Evolutionary conservation across 2,797 vertebrate genomes (phyloP).

Genomic region (Sebastes miniatus): DNA sequence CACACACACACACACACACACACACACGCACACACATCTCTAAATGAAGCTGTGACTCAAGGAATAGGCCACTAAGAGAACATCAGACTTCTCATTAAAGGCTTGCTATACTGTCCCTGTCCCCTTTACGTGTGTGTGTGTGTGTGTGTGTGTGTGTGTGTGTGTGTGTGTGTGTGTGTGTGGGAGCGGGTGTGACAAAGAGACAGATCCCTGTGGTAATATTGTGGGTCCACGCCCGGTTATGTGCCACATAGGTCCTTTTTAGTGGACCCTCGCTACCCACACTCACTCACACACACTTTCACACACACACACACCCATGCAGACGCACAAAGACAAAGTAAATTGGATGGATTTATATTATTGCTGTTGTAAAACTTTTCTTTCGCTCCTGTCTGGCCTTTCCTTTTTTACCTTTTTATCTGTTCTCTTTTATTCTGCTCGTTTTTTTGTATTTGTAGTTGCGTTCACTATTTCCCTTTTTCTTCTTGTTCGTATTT

Average conservation of each 20-base stretch:
- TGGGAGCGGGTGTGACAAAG: background rate
- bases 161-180: constrained; percentile 47
- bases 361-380: constrained; percentile 68
- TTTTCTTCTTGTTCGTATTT: background rate
- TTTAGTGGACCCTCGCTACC: constrained; percentile 57
- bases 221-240: constrained; percentile 58
- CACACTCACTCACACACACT: constrained; percentile 27
- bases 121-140: background rate
- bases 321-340: constrained; percentile 22
- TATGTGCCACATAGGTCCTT: constrained; percentile 71
- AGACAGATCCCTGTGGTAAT: constrained; percentile 51
- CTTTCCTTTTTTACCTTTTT: constrained; percentile 17
- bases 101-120: constrained; percentile 73
- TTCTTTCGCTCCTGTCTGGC: constrained; percentile 7
- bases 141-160: too few relatives aligned
- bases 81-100: constrained; percentile 82
- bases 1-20: background rate
- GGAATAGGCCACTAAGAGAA: constrained; percentile 65
- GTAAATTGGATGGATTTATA: constrained; percentile 75
- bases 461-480: background rate
- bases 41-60: constrained; percentile 71
- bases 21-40: constrained; percentile 5
- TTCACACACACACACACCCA: constrained; percentile 24
- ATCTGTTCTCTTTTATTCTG: background rate
- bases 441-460: background rate